Conservation (phyloP, 2,113 vertebrate species). For the Odobenus rosmarus region DNA sequence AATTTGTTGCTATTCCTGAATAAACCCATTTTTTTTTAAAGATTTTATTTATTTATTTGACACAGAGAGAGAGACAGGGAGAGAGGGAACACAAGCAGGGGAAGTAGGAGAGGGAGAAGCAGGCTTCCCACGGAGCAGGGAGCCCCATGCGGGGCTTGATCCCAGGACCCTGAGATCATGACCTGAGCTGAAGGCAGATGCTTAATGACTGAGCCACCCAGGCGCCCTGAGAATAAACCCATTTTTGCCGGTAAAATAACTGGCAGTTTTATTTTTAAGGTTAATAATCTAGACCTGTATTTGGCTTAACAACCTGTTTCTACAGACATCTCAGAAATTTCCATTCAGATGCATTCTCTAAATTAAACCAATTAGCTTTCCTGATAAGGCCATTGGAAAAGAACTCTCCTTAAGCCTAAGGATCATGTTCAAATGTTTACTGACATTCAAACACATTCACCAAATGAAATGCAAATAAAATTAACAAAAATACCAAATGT, state of each 20-base stretch:
- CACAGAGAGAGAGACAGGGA: too few relatives aligned
- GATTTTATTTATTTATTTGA: too few relatives aligned
- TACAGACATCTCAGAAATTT: background rate
- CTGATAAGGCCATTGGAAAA: background rate
- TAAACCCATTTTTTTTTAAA: background rate
- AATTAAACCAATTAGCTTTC: conserved; percentile 13
- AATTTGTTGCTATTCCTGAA: background rate
- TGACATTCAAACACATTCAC: background rate
- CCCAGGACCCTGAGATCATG: too few relatives aligned
- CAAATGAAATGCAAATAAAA: background rate
- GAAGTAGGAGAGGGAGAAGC: too few relatives aligned
- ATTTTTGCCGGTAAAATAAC: background rate
- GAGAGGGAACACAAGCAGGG: too few relatives aligned
- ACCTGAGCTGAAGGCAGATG: too few relatives aligned
- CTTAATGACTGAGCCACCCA: too few relatives aligned
- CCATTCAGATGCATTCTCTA: background rate
- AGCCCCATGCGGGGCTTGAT: too few relatives aligned
- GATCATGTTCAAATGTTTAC: background rate
- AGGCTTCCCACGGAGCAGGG: too few relatives aligned
- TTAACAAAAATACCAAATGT: conserved; percentile 9
- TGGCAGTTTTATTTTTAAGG: background rate
- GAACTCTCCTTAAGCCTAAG: background rate
- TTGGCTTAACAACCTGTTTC: background rate
- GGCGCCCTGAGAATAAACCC: background rate
- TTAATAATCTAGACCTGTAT: background rate